A percentile compares a stretch with the other conserved stretches of the same genome.
Evolutionary conservation across 2,888 invertebrate genomes (phyloP).

Genomic region (Hyles lineata): DNA sequence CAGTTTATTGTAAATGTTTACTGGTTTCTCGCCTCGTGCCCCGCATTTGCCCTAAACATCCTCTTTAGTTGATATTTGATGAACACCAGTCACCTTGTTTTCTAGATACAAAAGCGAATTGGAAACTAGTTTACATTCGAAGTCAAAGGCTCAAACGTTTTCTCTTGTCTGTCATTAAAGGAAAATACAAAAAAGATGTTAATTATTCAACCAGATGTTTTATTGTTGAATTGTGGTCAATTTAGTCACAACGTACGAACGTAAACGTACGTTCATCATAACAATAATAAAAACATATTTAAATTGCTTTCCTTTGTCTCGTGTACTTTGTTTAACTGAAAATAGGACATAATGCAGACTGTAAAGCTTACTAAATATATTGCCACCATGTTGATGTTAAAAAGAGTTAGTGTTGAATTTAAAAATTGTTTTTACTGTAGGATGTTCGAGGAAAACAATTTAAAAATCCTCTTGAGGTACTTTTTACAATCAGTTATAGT

Average conservation of each 20-base stretch:
- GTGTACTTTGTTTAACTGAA: not conserved
- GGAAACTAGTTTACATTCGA: conserved; percentile 9
- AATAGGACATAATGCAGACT: not conserved
- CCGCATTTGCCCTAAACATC: conserved; percentile 56
- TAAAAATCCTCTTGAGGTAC: not conserved
- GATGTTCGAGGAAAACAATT: not conserved
- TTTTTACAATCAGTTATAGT: conserved; percentile 5
- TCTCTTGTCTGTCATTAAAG: conserved; percentile 7
- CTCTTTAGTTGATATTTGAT: conserved; percentile 43
- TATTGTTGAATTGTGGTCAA: conserved; percentile 5
- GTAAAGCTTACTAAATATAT: not conserved
- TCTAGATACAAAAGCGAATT: conserved; percentile 15
- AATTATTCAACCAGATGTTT: not conserved
- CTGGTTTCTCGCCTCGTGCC: conserved; percentile 58
- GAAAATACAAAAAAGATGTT: not conserved
- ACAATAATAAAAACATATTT: not conserved
- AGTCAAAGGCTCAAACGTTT: not conserved
- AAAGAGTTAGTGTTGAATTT: not conserved
- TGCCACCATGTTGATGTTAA: not conserved
- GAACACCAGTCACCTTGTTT: conserved; percentile 18
- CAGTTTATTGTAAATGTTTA: conserved; percentile 13
- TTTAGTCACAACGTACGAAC: not conserved
- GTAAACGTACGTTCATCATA: not conserved
- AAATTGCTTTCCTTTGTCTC: not conserved
- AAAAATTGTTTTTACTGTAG: not conserved